These are phyloP conservation scores for Cololabis saira DNA, from an alignment of 2,113 vertebrate species.

Conservation along the genomic window DNA sequence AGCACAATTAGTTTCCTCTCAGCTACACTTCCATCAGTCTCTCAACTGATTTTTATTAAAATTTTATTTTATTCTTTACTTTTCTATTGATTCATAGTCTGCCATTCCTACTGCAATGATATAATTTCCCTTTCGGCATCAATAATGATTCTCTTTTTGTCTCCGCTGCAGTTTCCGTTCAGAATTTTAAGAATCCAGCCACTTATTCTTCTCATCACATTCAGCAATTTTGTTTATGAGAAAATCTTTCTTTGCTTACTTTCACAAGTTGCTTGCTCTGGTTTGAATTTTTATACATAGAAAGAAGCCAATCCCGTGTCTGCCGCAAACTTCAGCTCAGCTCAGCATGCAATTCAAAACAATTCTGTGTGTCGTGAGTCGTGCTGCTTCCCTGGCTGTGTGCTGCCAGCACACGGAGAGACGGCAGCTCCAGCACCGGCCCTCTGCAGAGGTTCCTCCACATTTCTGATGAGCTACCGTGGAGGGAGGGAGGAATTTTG, in stretches of 20 bases:
- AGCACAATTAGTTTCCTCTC: no score
- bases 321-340: conserved; percentile 26
- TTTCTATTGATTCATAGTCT: no score
- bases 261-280: not conserved
- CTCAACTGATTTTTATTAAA: no score
- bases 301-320: conserved; percentile 5
- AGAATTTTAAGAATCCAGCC: not conserved
- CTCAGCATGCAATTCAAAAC: conserved; percentile 45
- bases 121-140: not conserved
- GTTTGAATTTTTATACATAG: conserved; percentile 6
- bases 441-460: conserved; percentile 34
- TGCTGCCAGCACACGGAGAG: not conserved
- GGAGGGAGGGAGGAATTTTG: conserved; percentile 28
- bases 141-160: not conserved
- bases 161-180: not conserved
- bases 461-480: conserved; percentile 18
- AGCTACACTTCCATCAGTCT: no score
- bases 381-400: conserved; percentile 33
- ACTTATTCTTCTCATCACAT: not conserved
- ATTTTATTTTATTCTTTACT: no score
- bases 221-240: not conserved
- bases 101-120: no score
- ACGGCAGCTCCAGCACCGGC: conserved; percentile 8
- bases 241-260: not conserved
- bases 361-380: conserved; percentile 52